A percentile compares a stretch with the other conserved stretches of the same genome.
These are phyloP conservation scores for Tenthredo mesomela DNA, from an alignment of 2,888 invertebrate species.

Conservation along the genomic window DNA sequence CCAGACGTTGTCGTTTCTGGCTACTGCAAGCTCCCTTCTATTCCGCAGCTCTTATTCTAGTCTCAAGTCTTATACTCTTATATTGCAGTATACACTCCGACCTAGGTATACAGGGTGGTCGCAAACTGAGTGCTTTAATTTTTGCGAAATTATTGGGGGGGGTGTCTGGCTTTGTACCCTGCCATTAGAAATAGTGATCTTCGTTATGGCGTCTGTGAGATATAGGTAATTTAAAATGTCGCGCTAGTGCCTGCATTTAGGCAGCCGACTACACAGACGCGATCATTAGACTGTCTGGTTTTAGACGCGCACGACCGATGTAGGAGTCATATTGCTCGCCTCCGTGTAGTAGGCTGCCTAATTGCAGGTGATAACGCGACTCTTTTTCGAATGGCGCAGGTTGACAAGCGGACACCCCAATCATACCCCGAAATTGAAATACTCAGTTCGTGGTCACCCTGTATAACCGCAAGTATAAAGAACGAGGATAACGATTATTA, in stretches of 20 bases:
- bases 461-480: background rate
- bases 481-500: background rate
- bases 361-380: background rate
- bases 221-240: too few species aligned
- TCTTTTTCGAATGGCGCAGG: background rate
- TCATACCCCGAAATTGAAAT: background rate
- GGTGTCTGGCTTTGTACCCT: too few species aligned
- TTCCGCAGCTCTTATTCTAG: background rate
- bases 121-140: too few species aligned
- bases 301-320: background rate
- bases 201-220: too few species aligned
- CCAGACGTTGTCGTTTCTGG: constrained; percentile 2
- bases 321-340: too few species aligned
- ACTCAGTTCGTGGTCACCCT: background rate
- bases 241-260: too few species aligned
- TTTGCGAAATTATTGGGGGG: too few species aligned
- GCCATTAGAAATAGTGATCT: too few species aligned
- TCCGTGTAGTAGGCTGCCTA: background rate
- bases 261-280: too few species aligned
- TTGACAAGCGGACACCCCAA: background rate
- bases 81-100: too few species aligned
- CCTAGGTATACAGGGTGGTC: background rate
- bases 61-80: constrained; percentile 25
- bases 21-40: background rate
- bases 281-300: too few species aligned